Percentiles rank a stretch among this genome's conserved stretches.
phyloP scores from a whole-genome alignment of 2,888 invertebrate species.

The Plusia festucae region DNA sequence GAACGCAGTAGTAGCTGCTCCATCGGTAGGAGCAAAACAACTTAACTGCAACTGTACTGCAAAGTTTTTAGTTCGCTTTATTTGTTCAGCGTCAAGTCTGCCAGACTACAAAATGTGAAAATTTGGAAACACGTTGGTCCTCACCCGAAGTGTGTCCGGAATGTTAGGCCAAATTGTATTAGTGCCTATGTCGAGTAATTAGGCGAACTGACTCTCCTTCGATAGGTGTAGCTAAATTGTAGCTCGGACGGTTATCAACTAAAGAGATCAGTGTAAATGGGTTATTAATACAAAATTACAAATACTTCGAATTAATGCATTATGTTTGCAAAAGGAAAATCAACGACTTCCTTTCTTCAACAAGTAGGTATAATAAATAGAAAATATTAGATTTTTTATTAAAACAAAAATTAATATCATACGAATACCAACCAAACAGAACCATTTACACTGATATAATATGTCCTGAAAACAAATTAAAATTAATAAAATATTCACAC shows the following conservation, averaged over 20 bases:
- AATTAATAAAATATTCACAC: conserved; percentile 58
- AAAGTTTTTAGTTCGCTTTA: neutral
- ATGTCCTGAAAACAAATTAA: conserved; percentile 15
- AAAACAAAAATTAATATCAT: too few species aligned
- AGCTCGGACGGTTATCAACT: conserved; percentile 22
- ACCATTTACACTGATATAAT: conserved; percentile 29
- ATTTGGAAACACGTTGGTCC: neutral
- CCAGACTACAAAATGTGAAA: neutral
- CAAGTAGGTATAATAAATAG: too few species aligned
- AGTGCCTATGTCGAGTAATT: conserved; percentile 56
- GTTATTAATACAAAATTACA: neutral
- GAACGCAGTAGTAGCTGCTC: neutral
- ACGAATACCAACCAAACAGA: neutral
- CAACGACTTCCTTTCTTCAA: too few species aligned
- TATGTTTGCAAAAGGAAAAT: too few species aligned
- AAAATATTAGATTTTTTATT: too few species aligned
- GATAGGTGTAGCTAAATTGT: conserved; percentile 51
- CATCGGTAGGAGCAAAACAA: neutral
- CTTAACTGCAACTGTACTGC: neutral
- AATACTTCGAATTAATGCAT: neutral
- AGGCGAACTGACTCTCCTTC: conserved; percentile 57
- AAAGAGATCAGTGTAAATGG: conserved; percentile 28
- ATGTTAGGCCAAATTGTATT: conserved; percentile 56
- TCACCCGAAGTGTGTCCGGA: conserved; percentile 31
- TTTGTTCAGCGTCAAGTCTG: neutral